Evolutionary conservation across 2,113 vertebrate species (phyloP).

Genomic region (Lepus americanus): DNA sequence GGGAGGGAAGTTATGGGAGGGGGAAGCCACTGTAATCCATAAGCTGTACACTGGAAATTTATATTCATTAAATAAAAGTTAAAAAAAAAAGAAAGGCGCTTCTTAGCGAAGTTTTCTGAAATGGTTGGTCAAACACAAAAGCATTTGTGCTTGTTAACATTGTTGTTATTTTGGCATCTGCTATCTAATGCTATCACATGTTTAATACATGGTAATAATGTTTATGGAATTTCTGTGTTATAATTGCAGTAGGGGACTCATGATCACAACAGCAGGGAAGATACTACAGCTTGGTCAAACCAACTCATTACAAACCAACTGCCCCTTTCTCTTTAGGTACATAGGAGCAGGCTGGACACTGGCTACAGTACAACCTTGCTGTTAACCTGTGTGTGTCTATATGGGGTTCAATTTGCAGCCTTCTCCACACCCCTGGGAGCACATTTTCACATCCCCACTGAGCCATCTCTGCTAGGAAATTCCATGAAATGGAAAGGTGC

Average conservation of each 20-base stretch:
- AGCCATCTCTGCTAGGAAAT: constrained; percentile 60
- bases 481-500: constrained; percentile 15
- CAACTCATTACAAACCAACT: constrained; percentile 59
- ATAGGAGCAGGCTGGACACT: not conserved
- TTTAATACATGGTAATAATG: constrained; percentile 73
- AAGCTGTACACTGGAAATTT: too few species aligned
- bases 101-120: constrained; percentile 54
- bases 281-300: constrained; percentile 32
- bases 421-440: constrained; percentile 40
- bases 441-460: constrained; percentile 60
- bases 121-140: constrained; percentile 52
- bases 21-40: too few species aligned
- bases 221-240: constrained; percentile 58
- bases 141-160: constrained; percentile 64
- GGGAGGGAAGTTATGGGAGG: too few species aligned
- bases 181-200: constrained; percentile 42
- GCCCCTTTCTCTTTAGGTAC: constrained; percentile 36
- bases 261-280: constrained; percentile 47
- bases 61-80: too few species aligned
- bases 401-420: constrained; percentile 62
- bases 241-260: constrained; percentile 38
- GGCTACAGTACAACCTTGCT: constrained; percentile 54
- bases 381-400: constrained; percentile 43
- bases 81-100: constrained; percentile 57
- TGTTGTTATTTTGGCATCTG: constrained; percentile 53